Evolutionary conservation across 2,113 vertebrate genomes (phyloP).

Genomic region (Anguilla rostrata): DNA sequence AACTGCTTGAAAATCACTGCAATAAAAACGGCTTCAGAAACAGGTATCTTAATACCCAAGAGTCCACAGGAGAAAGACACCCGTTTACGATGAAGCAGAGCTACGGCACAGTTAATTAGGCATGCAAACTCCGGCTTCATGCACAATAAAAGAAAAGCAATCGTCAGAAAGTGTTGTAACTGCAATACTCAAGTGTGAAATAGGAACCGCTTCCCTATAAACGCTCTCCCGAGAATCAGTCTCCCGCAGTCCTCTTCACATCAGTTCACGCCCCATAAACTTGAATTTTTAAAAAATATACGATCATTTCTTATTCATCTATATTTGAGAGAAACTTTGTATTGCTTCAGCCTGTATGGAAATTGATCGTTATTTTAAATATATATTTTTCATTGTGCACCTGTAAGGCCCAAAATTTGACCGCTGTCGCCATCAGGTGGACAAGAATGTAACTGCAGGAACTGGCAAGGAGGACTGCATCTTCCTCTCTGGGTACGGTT

Average conservation of each 20-base stretch:
- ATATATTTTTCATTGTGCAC: neutral
- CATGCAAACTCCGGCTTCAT: neutral
- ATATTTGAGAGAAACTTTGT: neutral
- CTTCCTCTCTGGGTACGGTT: no score
- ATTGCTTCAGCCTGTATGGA: neutral
- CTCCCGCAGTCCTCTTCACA: neutral
- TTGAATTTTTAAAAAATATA: neutral
- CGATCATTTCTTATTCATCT: neutral
- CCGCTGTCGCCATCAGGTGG: conserved; percentile 22
- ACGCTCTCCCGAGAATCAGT: neutral
- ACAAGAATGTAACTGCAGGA: neutral
- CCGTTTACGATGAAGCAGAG: neutral
- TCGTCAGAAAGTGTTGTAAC: neutral
- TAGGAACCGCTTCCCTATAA: neutral
- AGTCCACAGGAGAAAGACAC: no score
- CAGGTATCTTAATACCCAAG: neutral
- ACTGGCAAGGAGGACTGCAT: no score
- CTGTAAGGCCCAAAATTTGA: neutral
- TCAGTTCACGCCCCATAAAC: neutral
- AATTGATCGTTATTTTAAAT: neutral
- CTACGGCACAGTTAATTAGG: neutral
- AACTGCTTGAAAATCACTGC: neutral
- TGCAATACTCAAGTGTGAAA: neutral
- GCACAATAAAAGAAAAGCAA: conserved; percentile 10
- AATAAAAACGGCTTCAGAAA: conserved; percentile 4